These are phyloP conservation scores for Eulemur coronatus DNA, from an alignment of 2,797 vertebrate species.

Conservation along the genomic window DNA sequence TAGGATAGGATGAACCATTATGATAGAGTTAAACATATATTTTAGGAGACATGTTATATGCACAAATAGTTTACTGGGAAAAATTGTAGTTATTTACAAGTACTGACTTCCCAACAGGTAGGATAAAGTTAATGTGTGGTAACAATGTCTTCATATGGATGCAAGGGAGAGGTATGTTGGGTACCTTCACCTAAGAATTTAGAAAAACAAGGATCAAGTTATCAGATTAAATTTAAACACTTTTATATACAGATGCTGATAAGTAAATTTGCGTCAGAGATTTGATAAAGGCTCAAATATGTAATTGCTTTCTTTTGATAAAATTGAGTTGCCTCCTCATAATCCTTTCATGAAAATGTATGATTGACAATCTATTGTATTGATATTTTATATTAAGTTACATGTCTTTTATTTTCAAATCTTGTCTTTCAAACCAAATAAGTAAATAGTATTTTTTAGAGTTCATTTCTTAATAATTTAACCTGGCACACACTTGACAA, in stretches of 20 bases:
- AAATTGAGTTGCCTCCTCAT: background rate
- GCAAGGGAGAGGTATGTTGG: background rate
- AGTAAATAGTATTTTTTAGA: background rate
- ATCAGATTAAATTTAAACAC: background rate
- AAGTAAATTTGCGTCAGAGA: background rate
- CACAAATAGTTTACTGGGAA: background rate
- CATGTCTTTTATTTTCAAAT: background rate
- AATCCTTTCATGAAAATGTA: background rate
- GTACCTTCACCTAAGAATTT: background rate
- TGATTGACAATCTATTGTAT: background rate
- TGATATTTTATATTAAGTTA: background rate
- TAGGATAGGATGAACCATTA: background rate
- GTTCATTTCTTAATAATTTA: conserved; percentile 13
- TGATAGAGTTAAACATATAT: background rate
- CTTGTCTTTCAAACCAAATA: background rate
- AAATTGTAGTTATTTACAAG: background rate
- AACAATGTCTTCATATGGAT: background rate
- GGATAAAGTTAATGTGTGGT: background rate
- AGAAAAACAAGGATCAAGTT: background rate
- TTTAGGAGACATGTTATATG: background rate
- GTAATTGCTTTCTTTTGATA: background rate
- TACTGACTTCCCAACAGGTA: background rate
- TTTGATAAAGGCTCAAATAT: background rate
- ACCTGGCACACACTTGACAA: background rate
- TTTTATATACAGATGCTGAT: background rate